Percentiles rank a stretch among this genome's conserved stretches.
Conservation (phyloP, 2,888 invertebrate species). For the Corbicula japonica region DNA sequence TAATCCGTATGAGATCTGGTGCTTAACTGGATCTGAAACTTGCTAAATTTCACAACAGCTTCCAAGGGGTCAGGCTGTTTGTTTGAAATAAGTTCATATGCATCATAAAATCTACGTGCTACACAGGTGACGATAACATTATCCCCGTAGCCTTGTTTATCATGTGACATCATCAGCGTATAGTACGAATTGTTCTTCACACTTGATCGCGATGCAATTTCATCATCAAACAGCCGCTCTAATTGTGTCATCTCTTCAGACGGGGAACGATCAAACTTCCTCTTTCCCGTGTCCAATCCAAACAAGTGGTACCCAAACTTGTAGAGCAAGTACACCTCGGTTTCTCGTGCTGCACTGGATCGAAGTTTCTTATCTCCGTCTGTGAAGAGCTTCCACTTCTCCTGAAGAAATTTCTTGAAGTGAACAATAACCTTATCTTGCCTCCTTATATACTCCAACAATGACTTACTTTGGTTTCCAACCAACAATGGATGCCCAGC, state of each 20-base stretch:
- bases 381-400: slow-evolving; percentile 32
- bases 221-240: slow-evolving; percentile 34
- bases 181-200: slow-evolving; percentile 14
- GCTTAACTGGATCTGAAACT: slow-evolving; percentile 65
- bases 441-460: slow-evolving; percentile 17
- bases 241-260: slow-evolving; percentile 31
- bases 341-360: slow-evolving; percentile 32
- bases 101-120: slow-evolving; percentile 64
- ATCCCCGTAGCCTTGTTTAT: background rate
- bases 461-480: slow-evolving; percentile 24
- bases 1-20: slow-evolving; percentile 35
- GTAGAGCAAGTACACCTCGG: slow-evolving; percentile 41
- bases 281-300: slow-evolving; percentile 29
- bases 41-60: slow-evolving; percentile 72
- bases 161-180: slow-evolving; percentile 32
- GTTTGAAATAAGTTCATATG: slow-evolving; percentile 46
- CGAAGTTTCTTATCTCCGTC: slow-evolving; percentile 18
- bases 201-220: slow-evolving; percentile 3
- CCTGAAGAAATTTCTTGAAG: slow-evolving; percentile 33
- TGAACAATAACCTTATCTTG: slow-evolving; percentile 22
- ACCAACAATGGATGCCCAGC: slow-evolving; percentile 42
- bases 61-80: slow-evolving; percentile 63
- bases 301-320: slow-evolving; percentile 55
- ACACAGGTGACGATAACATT: slow-evolving; percentile 53
- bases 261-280: slow-evolving; percentile 23